phyloP scores from a whole-genome alignment of 2,888 invertebrate genomes.

The Strigamia maritima region DNA sequence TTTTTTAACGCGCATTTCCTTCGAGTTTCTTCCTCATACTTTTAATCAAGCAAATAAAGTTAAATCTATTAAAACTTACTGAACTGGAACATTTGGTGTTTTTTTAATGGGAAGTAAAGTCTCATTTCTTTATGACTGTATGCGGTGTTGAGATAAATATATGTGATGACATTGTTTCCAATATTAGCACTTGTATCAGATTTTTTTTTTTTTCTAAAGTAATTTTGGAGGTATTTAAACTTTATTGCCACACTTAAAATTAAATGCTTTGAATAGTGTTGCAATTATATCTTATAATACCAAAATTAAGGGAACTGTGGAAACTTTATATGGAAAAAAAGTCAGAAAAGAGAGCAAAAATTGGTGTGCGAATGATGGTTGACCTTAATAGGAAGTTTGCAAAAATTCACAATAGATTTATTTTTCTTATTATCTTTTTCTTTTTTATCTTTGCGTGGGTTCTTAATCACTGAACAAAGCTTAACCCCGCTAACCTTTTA shows the following conservation, averaged over 20 bases:
- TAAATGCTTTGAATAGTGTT: too few species aligned
- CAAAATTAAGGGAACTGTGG: not conserved
- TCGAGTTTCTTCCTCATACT: slow-evolving; percentile 8
- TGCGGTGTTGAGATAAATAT: not conserved
- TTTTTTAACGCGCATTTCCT: not conserved
- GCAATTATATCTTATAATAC: not conserved
- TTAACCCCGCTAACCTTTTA: slow-evolving; percentile 1
- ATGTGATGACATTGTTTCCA: not conserved
- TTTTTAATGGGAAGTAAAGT: slow-evolving; percentile 13
- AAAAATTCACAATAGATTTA: slow-evolving; percentile 22
- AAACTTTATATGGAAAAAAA: not conserved
- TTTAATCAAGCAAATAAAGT: not conserved
- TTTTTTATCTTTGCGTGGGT: slow-evolving; percentile 1
- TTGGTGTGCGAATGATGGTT: slow-evolving; percentile 5
- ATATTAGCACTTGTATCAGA: not conserved
- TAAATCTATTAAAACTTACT: not conserved
- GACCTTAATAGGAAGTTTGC: slow-evolving; percentile 2
- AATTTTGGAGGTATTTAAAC: not conserved
- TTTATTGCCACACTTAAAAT: not conserved
- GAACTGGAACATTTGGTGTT: slow-evolving; percentile 10
- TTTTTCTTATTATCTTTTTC: not conserved
- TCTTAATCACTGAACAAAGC: slow-evolving; percentile 28
- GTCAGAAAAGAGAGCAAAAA: not conserved
- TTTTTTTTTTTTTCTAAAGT: not conserved
- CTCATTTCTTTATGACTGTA: not conserved